Evolutionary conservation across 2,888 invertebrate species (phyloP).

Genomic region (Drosophila cognata): DNA sequence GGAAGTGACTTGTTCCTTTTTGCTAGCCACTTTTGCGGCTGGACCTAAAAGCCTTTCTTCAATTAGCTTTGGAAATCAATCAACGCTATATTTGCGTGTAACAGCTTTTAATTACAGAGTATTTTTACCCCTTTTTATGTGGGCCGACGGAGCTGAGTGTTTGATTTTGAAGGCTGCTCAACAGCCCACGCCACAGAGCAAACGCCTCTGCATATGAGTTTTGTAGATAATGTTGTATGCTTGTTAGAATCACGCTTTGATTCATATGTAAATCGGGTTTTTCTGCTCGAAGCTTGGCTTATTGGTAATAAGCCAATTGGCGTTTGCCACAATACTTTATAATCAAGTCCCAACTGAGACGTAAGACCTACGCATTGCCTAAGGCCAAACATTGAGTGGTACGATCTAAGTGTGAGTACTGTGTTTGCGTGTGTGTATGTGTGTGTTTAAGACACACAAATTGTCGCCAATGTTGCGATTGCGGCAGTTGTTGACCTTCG

Average conservation of each 20-base stretch:
- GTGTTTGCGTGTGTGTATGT: constrained; percentile 21
- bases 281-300: constrained; percentile 47
- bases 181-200: constrained; percentile 59
- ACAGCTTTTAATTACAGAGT: constrained; percentile 72
- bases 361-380: constrained; percentile 68
- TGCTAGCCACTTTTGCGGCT: constrained; percentile 25
- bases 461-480: constrained; percentile 57
- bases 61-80: constrained; percentile 75
- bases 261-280: constrained; percentile 74
- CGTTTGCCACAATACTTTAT: constrained; percentile 72
- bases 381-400: constrained; percentile 73
- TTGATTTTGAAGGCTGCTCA: constrained; percentile 64
- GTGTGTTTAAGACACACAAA: constrained; percentile 40
- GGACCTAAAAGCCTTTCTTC: constrained; percentile 59
- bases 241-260: constrained; percentile 70
- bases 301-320: constrained; percentile 79
- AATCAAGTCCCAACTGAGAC: constrained; percentile 67
- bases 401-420: constrained; percentile 28
- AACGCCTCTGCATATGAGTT: constrained; percentile 69
- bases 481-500: constrained; percentile 75
- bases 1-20: constrained; percentile 61
- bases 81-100: constrained; percentile 66
- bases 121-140: constrained; percentile 33
- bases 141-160: constrained; percentile 37
- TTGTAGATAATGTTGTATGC: constrained; percentile 36